Evolutionary conservation across 2,888 invertebrate species (phyloP).

Genomic region (Amphipyra berbera): DNA sequence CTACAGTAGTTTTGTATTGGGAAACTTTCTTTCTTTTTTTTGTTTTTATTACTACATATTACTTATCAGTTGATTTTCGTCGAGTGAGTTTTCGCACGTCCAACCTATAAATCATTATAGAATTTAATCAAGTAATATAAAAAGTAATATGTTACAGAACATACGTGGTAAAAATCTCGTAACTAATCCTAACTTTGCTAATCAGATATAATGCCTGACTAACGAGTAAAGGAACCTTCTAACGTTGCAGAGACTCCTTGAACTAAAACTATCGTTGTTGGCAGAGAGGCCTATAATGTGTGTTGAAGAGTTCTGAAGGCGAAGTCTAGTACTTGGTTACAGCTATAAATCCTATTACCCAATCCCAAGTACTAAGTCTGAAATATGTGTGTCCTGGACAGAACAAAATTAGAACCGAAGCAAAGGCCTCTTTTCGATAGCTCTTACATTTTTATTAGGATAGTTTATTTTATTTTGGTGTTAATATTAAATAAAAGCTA

Average conservation of each 20-base stretch:
- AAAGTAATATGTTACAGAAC: neutral
- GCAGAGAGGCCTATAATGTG: slow-evolving; percentile 24
- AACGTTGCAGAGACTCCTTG: slow-evolving; percentile 14
- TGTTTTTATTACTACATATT: too few relatives aligned
- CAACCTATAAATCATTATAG: too few relatives aligned
- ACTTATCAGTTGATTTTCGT: too few relatives aligned
- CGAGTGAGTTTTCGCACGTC: too few relatives aligned
- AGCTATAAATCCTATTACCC: slow-evolving; percentile 45
- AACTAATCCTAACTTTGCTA: slow-evolving; percentile 1
- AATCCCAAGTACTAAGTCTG: slow-evolving; percentile 31
- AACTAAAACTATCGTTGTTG: slow-evolving; percentile 42
- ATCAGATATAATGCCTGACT: slow-evolving; percentile 11
- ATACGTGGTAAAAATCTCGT: neutral
- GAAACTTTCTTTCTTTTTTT: too few relatives aligned
- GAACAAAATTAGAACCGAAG: slow-evolving; percentile 1
- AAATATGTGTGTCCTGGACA: slow-evolving; percentile 30
- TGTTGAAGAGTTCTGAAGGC: slow-evolving; percentile 27
- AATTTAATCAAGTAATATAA: too few relatives aligned
- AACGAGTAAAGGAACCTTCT: neutral
- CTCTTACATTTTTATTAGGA: slow-evolving; percentile 1
- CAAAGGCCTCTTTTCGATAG: slow-evolving; percentile 1
- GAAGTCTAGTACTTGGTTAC: slow-evolving; percentile 24
- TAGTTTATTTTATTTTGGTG: neutral
- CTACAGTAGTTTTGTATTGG: too few relatives aligned
- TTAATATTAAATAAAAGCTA: neutral